Evolutionary conservation across 2,113 vertebrate genomes (phyloP).

Genomic region (Lamprotornis superbus): DNA sequence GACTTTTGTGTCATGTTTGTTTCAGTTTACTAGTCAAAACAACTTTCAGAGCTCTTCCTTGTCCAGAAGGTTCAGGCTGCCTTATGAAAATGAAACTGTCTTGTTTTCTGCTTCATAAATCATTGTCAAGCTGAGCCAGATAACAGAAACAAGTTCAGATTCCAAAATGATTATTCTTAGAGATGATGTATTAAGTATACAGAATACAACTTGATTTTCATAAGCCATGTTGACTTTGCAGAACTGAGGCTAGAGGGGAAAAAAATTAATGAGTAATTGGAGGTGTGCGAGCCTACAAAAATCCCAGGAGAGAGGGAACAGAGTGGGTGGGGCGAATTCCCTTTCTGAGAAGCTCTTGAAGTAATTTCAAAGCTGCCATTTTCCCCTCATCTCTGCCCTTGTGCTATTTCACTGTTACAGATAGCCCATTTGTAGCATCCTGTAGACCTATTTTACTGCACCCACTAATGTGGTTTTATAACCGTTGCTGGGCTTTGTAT

Average conservation of each 20-base stretch:
- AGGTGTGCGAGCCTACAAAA: slow-evolving; percentile 31
- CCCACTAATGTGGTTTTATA: neutral
- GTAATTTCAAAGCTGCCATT: slow-evolving; percentile 33
- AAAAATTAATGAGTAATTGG: slow-evolving; percentile 54
- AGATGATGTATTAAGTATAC: slow-evolving; percentile 82
- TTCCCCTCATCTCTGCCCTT: slow-evolving; percentile 13
- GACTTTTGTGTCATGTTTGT: slow-evolving; percentile 85
- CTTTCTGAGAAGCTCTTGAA: neutral
- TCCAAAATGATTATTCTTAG: slow-evolving; percentile 78
- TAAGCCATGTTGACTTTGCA: slow-evolving; percentile 75
- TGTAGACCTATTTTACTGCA: neutral
- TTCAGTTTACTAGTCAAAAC: slow-evolving; percentile 81
- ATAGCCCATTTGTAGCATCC: slow-evolving; percentile 30
- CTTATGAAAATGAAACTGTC: slow-evolving; percentile 84
- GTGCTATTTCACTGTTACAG: neutral
- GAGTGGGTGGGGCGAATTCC: neutral
- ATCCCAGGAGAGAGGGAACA: neutral
- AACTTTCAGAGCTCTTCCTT: slow-evolving; percentile 77
- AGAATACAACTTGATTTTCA: slow-evolving; percentile 75
- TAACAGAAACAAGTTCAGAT: slow-evolving; percentile 80
- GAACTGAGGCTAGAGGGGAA: slow-evolving; percentile 54
- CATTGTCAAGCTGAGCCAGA: slow-evolving; percentile 78
- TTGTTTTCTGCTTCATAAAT: slow-evolving; percentile 84
- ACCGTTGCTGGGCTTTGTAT: neutral
- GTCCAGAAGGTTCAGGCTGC: slow-evolving; percentile 76